Evolutionary conservation across 2,797 vertebrate species (phyloP).

Genomic region (Amazonetta brasiliensis): DNA sequence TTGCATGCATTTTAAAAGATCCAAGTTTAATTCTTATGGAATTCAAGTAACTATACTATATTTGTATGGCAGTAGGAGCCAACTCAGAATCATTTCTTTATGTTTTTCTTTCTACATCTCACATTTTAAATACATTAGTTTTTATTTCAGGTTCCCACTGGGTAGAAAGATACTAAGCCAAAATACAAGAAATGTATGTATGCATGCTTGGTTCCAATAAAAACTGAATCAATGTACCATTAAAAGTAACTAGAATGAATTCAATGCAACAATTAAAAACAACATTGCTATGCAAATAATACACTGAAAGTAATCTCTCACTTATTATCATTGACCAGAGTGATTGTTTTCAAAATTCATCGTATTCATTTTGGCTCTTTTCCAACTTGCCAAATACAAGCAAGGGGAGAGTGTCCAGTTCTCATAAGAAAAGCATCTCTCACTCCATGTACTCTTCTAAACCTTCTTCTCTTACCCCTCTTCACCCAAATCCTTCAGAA

Average conservation of each 20-base stretch:
- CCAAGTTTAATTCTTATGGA: conserved; percentile 82
- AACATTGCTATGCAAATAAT: not conserved
- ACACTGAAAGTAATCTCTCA: conserved; percentile 29
- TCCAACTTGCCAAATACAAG: not conserved
- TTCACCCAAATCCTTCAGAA: not conserved
- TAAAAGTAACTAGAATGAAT: not conserved
- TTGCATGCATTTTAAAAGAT: conserved; percentile 86
- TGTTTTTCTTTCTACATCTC: conserved; percentile 67
- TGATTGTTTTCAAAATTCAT: conserved; percentile 10
- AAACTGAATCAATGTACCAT: not conserved
- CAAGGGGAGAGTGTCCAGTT: not conserved
- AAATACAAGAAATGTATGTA: conserved; percentile 24
- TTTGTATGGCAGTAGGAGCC: conserved; percentile 73
- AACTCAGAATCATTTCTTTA: conserved; percentile 65
- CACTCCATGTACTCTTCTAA: not conserved
- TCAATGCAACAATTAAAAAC: conserved; percentile 34
- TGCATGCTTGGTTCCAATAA: conserved; percentile 2
- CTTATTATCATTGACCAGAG: conserved; percentile 12
- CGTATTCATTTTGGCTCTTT: conserved; percentile 13
- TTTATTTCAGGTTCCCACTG: conserved; percentile 64
- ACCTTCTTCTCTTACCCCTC: not conserved
- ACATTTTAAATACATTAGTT: conserved; percentile 71
- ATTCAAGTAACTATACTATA: conserved; percentile 77
- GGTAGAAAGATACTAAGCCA: conserved; percentile 45
- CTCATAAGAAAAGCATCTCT: not conserved